phyloP scores from a whole-genome alignment of 2,113 vertebrate species.

The Dasyornis broadbenti region DNA sequence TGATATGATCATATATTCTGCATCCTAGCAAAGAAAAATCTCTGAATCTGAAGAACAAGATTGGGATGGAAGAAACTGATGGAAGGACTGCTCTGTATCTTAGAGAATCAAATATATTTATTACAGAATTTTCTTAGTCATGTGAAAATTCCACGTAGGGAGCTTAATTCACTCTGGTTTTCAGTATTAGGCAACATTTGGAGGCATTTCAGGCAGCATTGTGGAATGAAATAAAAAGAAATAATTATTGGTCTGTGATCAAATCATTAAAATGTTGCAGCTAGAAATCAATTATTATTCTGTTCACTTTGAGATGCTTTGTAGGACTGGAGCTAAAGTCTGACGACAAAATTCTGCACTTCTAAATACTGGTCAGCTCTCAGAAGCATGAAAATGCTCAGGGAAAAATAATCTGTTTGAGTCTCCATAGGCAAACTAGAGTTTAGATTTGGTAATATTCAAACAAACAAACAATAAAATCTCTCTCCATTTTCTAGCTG shows the following conservation, averaged over 20 bases:
- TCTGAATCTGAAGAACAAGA: not conserved
- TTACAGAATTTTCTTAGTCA: not conserved
- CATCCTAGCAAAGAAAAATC: not conserved
- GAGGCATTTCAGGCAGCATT: not conserved
- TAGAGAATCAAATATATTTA: not conserved
- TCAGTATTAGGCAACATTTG: not conserved
- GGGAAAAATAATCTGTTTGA: not conserved
- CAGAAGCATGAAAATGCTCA: not conserved
- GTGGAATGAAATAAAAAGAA: not conserved
- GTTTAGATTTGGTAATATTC: not conserved
- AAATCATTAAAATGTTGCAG: not conserved
- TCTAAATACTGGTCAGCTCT: not conserved
- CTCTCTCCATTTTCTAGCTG: not conserved
- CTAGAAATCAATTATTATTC: not conserved
- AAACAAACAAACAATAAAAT: not conserved
- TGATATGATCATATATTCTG: not conserved
- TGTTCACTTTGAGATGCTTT: not conserved
- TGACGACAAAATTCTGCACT: not conserved
- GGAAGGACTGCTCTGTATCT: not conserved
- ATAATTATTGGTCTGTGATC: not conserved
- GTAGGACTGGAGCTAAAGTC: not conserved
- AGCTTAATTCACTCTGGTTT: not conserved
- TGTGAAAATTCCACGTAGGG: not conserved
- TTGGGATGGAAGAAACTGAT: not conserved
- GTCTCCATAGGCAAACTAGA: not conserved